Evolutionary conservation across 2,888 invertebrate genomes (phyloP), one percentile per base, ranked within the genome.

Genomic region (Melieria crassipennis): DNA sequence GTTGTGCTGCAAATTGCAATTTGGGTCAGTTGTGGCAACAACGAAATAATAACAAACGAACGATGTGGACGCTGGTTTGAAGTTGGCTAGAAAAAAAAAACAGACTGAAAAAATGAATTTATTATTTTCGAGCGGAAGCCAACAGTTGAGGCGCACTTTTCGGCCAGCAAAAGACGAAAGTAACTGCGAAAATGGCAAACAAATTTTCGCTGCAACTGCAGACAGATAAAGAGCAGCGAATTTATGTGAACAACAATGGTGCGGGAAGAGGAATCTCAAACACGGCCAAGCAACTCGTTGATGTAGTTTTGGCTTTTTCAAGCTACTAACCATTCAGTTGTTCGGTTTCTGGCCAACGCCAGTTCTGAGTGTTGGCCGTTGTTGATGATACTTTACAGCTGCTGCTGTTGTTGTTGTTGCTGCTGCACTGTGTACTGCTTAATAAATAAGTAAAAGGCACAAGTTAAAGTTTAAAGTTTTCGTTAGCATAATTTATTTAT

Each of bases 401-500:
- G 58, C 43, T 58, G 58, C 55, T 55, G 13, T 64, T 52, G 64
- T 5, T 9, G 13, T 50, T 64, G 52, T 9, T 50, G 50, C 52
- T 7, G 45, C 45, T 52, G 52, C 16, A 45, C 55, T 55, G 58
- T 11, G 58, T 11, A 46, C n/a, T 9, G 30, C 7, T 60, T 13
- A 16, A 46, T 55, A 68, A 68, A 68, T 52, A 68, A n/a, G n/a
- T n/a, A 61, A 30, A 30, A 30, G 30, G 48, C 10, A 9, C 9
- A 30, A 30, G 3, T 30, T 30, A 52, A 5, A 68, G 61, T 43
- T 61, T 61, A 7, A 60, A 68, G 52, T 50, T 68, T 68, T 13
- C 48, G 43, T 66, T 61, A 60, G 30, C 16, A 68, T 68, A 68
- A 68, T 61, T 68, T 68, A 68, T 68, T 68, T 61, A 66, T 66